Conservation (phyloP, 30 jellyfish, hydroid and myxozoan species). For the Hydractinia echinata region DNA sequence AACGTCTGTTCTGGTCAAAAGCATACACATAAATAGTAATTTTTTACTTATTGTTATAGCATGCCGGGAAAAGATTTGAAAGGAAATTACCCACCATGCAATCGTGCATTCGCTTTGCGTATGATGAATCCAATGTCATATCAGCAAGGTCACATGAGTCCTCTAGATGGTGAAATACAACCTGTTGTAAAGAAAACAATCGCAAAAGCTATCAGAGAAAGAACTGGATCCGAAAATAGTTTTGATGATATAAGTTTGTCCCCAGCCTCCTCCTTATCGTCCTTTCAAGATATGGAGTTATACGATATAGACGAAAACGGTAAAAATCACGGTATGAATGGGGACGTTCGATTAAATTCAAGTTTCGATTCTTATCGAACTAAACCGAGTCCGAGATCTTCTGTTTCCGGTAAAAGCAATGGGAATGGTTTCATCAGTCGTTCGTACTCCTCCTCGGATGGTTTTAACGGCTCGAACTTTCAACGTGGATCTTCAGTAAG, state of each 20-base stretch:
- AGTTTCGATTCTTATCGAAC: not conserved
- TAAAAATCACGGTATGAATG: not conserved
- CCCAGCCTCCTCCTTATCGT: slow-evolving; percentile 27
- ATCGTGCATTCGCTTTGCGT: slow-evolving; percentile 62
- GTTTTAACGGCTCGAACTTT: not conserved
- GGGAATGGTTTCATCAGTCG: not conserved
- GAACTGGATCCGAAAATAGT: not conserved
- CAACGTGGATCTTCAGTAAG: not conserved
- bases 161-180: slow-evolving; percentile 67
- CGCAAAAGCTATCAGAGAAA: slow-evolving; percentile 5
- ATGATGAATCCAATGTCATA: slow-evolving; percentile 51
- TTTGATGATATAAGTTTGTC: slow-evolving; percentile 18
- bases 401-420: not conserved
- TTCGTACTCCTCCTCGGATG: slow-evolving; percentile 4
- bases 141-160: slow-evolving; percentile 56
- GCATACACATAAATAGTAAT: not conserved
- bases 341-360: not conserved
- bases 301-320: slow-evolving; percentile 31
- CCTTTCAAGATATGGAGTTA: slow-evolving; percentile 25
- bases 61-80: slow-evolving; percentile 59
- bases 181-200: slow-evolving; percentile 27
- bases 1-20: not conserved
- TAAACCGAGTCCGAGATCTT: not conserved
- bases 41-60: slow-evolving; percentile 1
- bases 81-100: slow-evolving; percentile 55